phyloP scores from a whole-genome alignment of 1,140 invertebrate genomes.

The Heliconius himera region DNA sequence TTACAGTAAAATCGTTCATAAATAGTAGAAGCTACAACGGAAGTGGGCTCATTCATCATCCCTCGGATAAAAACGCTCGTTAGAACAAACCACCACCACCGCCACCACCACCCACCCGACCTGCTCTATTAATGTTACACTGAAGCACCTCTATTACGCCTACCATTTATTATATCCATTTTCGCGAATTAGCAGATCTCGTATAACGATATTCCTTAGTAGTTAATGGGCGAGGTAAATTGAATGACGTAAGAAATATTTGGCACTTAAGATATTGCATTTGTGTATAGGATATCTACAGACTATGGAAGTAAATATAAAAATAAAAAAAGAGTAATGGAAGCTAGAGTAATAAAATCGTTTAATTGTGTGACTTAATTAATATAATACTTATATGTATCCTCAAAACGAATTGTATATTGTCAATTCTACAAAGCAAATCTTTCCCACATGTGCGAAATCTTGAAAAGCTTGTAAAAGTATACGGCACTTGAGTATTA shows the following conservation, averaged over 20 bases:
- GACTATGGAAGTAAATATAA: background rate
- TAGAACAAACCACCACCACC: constrained; percentile 56
- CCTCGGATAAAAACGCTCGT: constrained; percentile 79
- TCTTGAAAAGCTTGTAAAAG: constrained; percentile 61
- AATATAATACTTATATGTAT: background rate
- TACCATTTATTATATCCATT: constrained; percentile 80
- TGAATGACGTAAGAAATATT: constrained; percentile 12
- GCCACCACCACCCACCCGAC: constrained; percentile 53
- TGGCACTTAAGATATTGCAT: constrained; percentile 6
- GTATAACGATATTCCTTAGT: constrained; percentile 51
- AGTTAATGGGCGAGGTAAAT: constrained; percentile 31
- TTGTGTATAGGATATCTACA: background rate
- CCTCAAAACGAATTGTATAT: background rate
- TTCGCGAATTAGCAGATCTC: constrained; percentile 76
- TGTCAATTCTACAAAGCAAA: constrained; percentile 24
- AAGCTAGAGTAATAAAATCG: no score
- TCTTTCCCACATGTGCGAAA: constrained; percentile 54
- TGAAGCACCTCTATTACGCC: constrained; percentile 77
- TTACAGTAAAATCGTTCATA: constrained; percentile 44
- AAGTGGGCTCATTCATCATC: constrained; percentile 76
- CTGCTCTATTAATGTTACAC: constrained; percentile 79
- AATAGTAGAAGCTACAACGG: constrained; percentile 70
- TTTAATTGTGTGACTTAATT: background rate
- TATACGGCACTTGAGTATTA: constrained; percentile 69
- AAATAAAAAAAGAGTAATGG: background rate